Evolutionary conservation across 2,888 invertebrate genomes (phyloP).

Genomic region (Dicroscelio sp.): DNA sequence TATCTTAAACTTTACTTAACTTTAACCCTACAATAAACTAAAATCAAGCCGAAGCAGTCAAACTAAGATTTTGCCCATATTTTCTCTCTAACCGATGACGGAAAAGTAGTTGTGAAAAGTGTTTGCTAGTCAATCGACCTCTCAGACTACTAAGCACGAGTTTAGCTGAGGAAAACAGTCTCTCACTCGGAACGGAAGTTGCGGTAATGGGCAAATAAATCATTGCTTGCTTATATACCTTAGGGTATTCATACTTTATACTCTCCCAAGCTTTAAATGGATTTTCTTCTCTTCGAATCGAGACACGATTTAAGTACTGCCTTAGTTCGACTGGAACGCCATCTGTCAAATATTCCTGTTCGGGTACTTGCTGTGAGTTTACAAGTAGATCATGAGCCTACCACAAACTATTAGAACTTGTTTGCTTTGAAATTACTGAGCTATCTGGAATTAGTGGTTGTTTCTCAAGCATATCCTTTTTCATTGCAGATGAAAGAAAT

Average conservation of each 20-base stretch:
- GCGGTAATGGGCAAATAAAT: not conserved
- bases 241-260: not conserved
- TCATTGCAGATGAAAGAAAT: too few species aligned
- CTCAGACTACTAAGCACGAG: not conserved
- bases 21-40: too few species aligned
- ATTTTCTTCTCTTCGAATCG: not conserved
- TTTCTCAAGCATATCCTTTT: too few species aligned
- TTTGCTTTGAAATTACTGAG: too few species aligned
- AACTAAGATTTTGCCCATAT: not conserved
- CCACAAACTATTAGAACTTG: not conserved
- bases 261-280: not conserved
- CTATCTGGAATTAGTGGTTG: not conserved
- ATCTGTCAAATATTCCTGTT: not conserved
- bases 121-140: not conserved
- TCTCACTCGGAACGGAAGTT: not conserved
- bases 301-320: not conserved
- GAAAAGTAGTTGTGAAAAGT: not conserved
- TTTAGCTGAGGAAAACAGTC: not conserved
- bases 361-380: not conserved
- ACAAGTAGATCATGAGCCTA: not conserved
- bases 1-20: too few species aligned
- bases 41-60: too few species aligned
- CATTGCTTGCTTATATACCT: not conserved
- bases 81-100: not conserved
- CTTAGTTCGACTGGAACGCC: conserved; percentile 9